Evolutionary conservation across 2,888 invertebrate species (phyloP), one percentile per base, ranked within the genome.

Genomic region (Caenorhabditis panamensis): DNA sequence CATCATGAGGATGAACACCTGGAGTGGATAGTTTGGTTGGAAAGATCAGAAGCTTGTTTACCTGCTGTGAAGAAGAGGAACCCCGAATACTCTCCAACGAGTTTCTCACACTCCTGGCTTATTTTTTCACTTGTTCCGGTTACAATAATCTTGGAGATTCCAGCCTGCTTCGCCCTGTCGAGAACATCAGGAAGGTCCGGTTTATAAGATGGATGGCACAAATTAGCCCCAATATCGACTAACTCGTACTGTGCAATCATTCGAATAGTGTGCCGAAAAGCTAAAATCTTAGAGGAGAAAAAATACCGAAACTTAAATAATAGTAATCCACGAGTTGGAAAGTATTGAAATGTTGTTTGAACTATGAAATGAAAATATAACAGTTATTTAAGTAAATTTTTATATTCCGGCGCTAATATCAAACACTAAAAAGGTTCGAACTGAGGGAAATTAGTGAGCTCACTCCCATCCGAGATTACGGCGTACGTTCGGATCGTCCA

Each of bases 1-100:
- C 89, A 44, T 90, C 89, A 51, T 90, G 90, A 13, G 90, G 90
- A 80, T 90, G 89, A 31, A 90, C 88, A 41, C 89, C 88, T 88
- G 24, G 22, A 78, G 68, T 36, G n/a, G n/a, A n/a, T n/a, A n/a
- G n/a, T n/a, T n/a, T n/a, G n/a, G n/a, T n/a, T n/a, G n/a, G n/a
- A n/a, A n/a, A n/a, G n/a, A n/a, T n/a, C n/a, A n/a, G n/a, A n/a
- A n/a, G n/a, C n/a, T 37, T 41, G 5, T 13, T 13, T 54, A 87
- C 88, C 89, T n/a, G 90, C 88, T 1, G 90, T 90, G 54, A 87
- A 89, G 71, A 88, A 90, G 0, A 90, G 69, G 63, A 86, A 90
- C 22, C 88, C 89, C 0, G 87, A 85, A 61, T 87, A 61, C 31
- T 59, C 67, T 41, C 79, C 81, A 6, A 84, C 87, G 26, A 89